Evolutionary conservation across 2,888 invertebrate genomes (phyloP), one percentile per base, ranked within the genome.

Genomic region (Atrina japonica): DNA sequence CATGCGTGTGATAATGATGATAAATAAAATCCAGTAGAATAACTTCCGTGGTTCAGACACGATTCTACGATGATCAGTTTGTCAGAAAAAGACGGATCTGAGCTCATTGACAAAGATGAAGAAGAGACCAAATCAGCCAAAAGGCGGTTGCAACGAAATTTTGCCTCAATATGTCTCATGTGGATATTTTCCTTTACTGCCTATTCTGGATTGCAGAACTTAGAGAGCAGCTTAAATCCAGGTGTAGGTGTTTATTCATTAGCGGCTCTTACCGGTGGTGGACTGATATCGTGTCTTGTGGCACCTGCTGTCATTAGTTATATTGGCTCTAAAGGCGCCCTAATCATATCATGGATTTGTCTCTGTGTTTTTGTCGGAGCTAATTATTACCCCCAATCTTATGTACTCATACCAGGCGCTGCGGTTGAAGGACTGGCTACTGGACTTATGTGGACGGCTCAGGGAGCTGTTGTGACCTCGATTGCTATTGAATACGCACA

Each of bases 141-240:
- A 60, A 45, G 67, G 23, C 25, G 65, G 9, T 53, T 78, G 2
- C 18, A 65, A 23, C 41, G 73, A 41, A 83, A 75, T 43, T 73
- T 78, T 16, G 68, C 65, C 3, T 76, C 77, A 60, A 71, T 82
- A 9, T 79, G 81, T 50, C 23, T 80, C 9, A 69, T 80, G 25
- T 82, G 81, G 83, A 59, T 83, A 29, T 81, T 83, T 40, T 75
- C 81, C 11, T 82, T 78, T 55, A 83, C 83, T 0, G 80, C 83
- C 0, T 83, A 76, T 45, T 78, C 80, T 2, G 81, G 81, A 7
- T 64, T 83, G 3, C 83, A 80, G 63, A 82, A 83, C 52, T 58
- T 83, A 7, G 81, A 83, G 60, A 69, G 76, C 7, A 78, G 78
- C 40, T 63, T 83, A 16, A 80, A 79, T 41, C 78, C 79, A 0